A percentile compares a stretch with the other conserved stretches of the same genome.
Evolutionary conservation across 2,888 invertebrate species (phyloP).

Genomic region (Lamellibrachia columna): DNA sequence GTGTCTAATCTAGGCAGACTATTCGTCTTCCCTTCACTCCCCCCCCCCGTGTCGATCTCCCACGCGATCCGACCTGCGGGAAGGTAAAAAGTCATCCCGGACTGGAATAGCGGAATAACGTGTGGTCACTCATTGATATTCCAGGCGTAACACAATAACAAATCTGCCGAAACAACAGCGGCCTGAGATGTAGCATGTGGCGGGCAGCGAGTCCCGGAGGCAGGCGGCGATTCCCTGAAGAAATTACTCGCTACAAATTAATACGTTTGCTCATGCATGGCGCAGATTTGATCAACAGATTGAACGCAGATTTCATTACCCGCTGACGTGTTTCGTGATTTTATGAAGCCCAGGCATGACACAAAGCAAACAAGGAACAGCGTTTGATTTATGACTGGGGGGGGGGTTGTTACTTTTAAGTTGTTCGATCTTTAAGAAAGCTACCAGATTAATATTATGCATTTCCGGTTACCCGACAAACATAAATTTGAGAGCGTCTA

Average conservation of each 20-base stretch:
- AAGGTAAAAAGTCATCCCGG: background rate
- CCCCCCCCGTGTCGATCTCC: background rate
- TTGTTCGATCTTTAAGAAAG: background rate
- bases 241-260: conserved; percentile 3
- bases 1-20: background rate
- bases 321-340: background rate
- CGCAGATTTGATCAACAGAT: conserved; percentile 11
- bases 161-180: background rate
- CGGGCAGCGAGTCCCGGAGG: background rate
- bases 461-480: no score
- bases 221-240: background rate
- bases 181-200: background rate
- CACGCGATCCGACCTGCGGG: background rate
- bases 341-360: background rate
- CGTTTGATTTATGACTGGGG: background rate
- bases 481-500: no score
- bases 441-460: no score
- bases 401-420: background rate
- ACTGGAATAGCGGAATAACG: background rate
- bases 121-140: background rate
- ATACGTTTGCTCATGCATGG: background rate
- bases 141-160: background rate
- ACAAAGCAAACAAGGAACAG: background rate
- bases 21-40: background rate
- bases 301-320: conserved; percentile 4